phyloP scores from a whole-genome alignment of 2,888 invertebrate species.

The Drosophila helvetica region DNA sequence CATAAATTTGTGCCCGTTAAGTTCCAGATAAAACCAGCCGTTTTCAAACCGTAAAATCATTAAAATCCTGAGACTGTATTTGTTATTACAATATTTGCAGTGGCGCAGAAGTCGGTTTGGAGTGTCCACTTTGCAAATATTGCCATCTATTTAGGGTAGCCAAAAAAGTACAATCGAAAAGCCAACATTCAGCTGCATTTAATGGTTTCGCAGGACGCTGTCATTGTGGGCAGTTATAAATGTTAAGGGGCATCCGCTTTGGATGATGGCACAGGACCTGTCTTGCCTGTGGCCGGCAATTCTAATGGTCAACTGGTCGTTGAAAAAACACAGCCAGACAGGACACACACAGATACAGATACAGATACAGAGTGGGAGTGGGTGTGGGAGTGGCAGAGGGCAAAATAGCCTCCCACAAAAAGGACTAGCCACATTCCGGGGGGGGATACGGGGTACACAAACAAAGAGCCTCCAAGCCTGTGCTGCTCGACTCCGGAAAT shows the following conservation, averaged over 20 bases:
- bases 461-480: conserved; percentile 13
- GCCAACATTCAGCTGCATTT: conserved; percentile 17
- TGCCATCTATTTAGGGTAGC: conserved; percentile 3
- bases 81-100: background rate
- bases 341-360: conserved; percentile 26
- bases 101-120: background rate
- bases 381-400: conserved; percentile 9
- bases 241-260: conserved; percentile 28
- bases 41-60: too few relatives aligned
- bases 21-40: too few relatives aligned
- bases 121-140: conserved; percentile 14
- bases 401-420: conserved; percentile 24
- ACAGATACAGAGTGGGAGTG: conserved; percentile 36
- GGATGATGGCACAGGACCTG: conserved; percentile 37
- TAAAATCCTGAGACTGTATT: background rate
- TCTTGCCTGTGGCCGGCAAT: conserved; percentile 40
- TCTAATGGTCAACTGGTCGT: conserved; percentile 46
- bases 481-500: conserved; percentile 16
- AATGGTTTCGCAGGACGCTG: conserved; percentile 2
- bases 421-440: conserved; percentile 15
- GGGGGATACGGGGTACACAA: conserved; percentile 6
- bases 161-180: conserved; percentile 13
- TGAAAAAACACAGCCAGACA: conserved; percentile 20
- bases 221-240: conserved; percentile 30
- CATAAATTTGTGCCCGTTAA: too few relatives aligned